Evolutionary conservation across 2,888 invertebrate species (phyloP), one percentile per base, ranked within the genome.

Genomic region (Poecilus cupreus): DNA sequence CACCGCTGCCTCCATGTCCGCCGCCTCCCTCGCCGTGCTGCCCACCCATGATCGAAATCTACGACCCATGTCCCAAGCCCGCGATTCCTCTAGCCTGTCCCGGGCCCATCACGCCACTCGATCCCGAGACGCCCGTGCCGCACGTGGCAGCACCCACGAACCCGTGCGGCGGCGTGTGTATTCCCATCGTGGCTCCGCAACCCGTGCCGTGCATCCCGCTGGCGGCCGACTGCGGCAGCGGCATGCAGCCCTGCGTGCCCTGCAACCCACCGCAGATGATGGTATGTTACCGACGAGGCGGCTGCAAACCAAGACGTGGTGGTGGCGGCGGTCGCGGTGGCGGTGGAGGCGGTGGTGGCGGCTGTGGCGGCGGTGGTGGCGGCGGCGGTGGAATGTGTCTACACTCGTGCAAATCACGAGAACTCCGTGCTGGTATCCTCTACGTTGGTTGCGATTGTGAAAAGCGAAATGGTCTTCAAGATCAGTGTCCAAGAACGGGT

Each of bases 401-500:
- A 39, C 22, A 43, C 54, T 26, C 43, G 86, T 91, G 80, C 90
- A 89, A 86, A 88, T 90, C 85, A 86, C 90, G 91, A 74, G 91
- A 91, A 85, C 86, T 92, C 82, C 89, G 91, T 22, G 91, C 90
- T 64, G 43, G 81, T 75, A 87, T 90, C 39, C 90, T 91, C 88
- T 90, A 91, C 85, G 90, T 90, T 81, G 91, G 91, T 84, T 92
- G 92, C 85, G 91, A 91, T 85, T 92, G 92, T 86, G 90, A 91
- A 82, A 91, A 91, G 84, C 90, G 92, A 80, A 92, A 92, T 84
- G 92, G 92, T 20, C 88, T 92, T 37, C 92, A 92, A 85, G 92
- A 92, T 84, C 90, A 91, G 82, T 92, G 92, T 85, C 90, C 91
- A 32, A 89, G 92, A 37, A 90, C 90, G 1, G 91, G 90, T 32